Evolutionary conservation across 2,797 vertebrate genomes (phyloP), one percentile per base, ranked within the genome.

Genomic region (Liasis olivaceus): DNA sequence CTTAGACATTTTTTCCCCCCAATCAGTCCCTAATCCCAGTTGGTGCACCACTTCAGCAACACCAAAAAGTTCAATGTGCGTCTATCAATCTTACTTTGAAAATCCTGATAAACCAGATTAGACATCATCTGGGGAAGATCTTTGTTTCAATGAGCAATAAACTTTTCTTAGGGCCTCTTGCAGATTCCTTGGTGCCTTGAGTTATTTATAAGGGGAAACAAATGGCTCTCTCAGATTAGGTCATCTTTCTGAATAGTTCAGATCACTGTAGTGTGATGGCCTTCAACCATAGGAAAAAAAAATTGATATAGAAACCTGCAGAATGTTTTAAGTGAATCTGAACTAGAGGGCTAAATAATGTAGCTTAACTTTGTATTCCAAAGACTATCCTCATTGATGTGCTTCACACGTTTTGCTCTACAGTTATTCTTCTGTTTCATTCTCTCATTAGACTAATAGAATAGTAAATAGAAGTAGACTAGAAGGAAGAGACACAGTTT

Each of bases 281-380:
- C 69, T 93, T 47, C 72, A 92, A 6, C 90, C 42, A 62, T 62
- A 11, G 93, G 51, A 8, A 54, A 54, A 54, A 51, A 54, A 89
- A 94, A 90, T 5, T 95, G 14, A 14, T 90, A 90, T 26, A 93
- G 17, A 92, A 90, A 88, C 31, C 92, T n/a, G 31, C 28, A 63
- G 77, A 86, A 56, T 91, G 3, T 54, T 14, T 93, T 12, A 56
- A 59, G 7, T 91, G 85, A 88, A 58, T 84, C 5, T 13, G 60
- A 5, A 2, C 59, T 92, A 84, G 84, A 17, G 69, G 6, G 56
- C 2, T 58, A 72, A 90, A 0, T 26, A 36, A 42, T 0, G 66
- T 20, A 1, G 2, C 58, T 93, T 88, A 93, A 5, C 90, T 94
- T 91, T 93, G 36, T 28, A 85, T 20, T 36, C 42, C 13, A 51